Conservation (phyloP, 2,888 invertebrate genomes). For the Tetragnatha montana region DNA sequence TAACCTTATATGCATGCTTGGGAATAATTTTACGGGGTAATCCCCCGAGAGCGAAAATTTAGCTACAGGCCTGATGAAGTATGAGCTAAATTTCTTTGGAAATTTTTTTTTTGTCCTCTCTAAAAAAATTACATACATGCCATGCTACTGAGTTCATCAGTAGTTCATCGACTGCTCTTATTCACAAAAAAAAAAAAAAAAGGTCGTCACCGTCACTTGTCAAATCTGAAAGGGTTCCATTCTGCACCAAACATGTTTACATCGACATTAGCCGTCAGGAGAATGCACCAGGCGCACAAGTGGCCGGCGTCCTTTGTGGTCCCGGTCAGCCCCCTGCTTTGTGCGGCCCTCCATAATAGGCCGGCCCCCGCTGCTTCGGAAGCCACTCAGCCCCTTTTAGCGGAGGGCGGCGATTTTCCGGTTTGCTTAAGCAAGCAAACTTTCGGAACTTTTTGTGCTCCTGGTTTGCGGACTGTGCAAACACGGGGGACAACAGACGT, state of each 20-base stretch:
- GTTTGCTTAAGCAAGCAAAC: slow-evolving; percentile 51
- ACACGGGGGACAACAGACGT: too few species aligned
- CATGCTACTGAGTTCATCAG: background rate
- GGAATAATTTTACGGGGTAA: too few species aligned
- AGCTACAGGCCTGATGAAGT: too few species aligned
- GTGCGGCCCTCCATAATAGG: slow-evolving; percentile 32
- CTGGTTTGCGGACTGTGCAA: slow-evolving; percentile 4
- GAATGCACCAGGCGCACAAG: slow-evolving; percentile 34
- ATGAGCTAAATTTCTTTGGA: too few species aligned
- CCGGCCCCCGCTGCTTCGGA: slow-evolving; percentile 4
- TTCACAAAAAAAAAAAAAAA: background rate
- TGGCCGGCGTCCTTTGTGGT: slow-evolving; percentile 40
- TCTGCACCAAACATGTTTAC: slow-evolving; percentile 50
- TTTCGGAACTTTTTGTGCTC: slow-evolving; percentile 16
- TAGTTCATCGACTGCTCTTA: background rate
- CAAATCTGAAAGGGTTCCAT: background rate
- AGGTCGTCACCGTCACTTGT: background rate
- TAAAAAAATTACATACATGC: too few species aligned
- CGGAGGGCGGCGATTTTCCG: slow-evolving; percentile 31
- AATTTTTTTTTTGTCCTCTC: too few species aligned
- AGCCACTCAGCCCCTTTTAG: slow-evolving; percentile 58
- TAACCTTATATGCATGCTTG: too few species aligned
- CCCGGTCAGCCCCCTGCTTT: slow-evolving; percentile 27
- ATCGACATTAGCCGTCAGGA: slow-evolving; percentile 52
- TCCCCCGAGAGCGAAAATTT: too few species aligned